These are phyloP conservation scores for Origma solitaria DNA, from an alignment of 2,113 vertebrate genomes.

Conservation along the genomic window DNA sequence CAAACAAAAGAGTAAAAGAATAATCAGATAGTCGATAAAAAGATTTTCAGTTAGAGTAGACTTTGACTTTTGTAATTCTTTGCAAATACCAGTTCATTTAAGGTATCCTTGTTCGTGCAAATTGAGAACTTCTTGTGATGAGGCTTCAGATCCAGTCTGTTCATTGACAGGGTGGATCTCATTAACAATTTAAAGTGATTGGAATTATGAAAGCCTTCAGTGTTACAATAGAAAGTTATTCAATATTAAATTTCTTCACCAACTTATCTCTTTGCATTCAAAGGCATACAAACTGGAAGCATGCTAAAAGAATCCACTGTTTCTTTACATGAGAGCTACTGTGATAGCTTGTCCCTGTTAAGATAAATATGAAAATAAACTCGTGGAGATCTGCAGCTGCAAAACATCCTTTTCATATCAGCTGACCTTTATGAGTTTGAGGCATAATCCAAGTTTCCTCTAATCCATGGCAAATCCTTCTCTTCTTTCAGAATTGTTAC, in stretches of 20 bases:
- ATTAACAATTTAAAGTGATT: neutral
- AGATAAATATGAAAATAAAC: neutral
- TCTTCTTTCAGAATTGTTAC: neutral
- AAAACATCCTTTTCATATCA: neutral
- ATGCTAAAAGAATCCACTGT: neutral
- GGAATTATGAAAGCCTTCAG: neutral
- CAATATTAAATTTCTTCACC: neutral
- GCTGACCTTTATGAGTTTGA: neutral
- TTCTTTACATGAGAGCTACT: neutral
- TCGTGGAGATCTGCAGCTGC: neutral
- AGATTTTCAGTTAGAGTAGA: slow-evolving; percentile 1
- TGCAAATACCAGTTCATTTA: slow-evolving; percentile 22
- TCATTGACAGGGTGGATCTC: neutral
- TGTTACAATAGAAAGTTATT: neutral
- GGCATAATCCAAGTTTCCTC: neutral
- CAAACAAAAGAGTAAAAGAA: slow-evolving; percentile 53
- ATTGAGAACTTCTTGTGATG: neutral
- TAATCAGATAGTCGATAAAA: slow-evolving; percentile 43
- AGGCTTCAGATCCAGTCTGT: neutral
- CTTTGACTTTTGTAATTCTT: slow-evolving; percentile 38
- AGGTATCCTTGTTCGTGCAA: neutral
- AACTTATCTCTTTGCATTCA: neutral
- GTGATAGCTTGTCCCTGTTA: neutral
- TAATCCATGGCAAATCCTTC: neutral
- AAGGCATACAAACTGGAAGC: neutral